A percentile compares a stretch with the other conserved stretches of the same genome.
These are phyloP conservation scores for Ranitomeya variabilis DNA, from an alignment of 2,113 vertebrate species.

Conservation along the genomic window DNA sequence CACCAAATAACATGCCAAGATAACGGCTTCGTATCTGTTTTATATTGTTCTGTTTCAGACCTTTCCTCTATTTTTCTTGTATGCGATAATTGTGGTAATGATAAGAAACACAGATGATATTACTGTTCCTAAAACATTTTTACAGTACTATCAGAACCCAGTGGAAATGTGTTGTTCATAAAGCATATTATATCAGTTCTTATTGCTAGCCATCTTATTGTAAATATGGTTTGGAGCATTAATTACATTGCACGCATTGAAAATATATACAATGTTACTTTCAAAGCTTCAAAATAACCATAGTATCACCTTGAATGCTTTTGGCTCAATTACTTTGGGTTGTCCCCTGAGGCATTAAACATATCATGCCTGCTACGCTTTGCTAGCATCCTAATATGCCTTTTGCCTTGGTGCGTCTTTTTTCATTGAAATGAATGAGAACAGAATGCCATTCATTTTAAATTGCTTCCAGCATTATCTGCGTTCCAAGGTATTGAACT, in stretches of 20 bases:
- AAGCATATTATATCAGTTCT: not conserved
- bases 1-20: not conserved
- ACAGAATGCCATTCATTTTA: conserved; percentile 58
- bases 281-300: conserved; percentile 45
- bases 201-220: not conserved
- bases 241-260: conserved; percentile 13
- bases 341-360: conserved; percentile 57
- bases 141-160: not conserved
- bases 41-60: not conserved
- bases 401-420: conserved; percentile 58
- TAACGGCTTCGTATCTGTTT: not conserved
- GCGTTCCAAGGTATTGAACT: conserved; percentile 55
- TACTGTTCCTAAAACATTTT: not conserved
- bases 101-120: not conserved
- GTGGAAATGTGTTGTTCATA: not conserved
- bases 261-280: conserved; percentile 44
- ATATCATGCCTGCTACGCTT: conserved; percentile 58
- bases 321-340: conserved; percentile 57
- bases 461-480: conserved; percentile 58
- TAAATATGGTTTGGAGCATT: conserved; percentile 16
- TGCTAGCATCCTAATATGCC: conserved; percentile 57
- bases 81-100: not conserved
- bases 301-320: conserved; percentile 57
- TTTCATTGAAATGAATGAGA: conserved; percentile 59
- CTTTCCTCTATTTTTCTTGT: not conserved